Conservation (phyloP, 2,888 invertebrate species). For the Cremastinae sp. region DNA sequence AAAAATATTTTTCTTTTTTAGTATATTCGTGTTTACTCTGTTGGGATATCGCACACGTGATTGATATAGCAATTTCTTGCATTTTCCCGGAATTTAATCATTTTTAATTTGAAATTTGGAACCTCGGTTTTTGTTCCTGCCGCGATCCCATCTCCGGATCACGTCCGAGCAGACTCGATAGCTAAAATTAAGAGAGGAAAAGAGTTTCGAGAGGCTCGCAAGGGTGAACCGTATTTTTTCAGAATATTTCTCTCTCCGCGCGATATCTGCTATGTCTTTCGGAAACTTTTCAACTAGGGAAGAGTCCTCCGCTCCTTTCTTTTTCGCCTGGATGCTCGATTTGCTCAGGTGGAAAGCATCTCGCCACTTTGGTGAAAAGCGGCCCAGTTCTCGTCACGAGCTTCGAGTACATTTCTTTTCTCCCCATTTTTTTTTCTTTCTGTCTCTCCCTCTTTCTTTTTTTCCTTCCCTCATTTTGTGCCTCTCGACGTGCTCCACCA, state of each 20-base stretch:
- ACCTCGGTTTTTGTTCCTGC: too few species aligned
- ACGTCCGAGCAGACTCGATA: too few species aligned
- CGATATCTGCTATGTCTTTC: neutral
- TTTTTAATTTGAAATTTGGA: too few species aligned
- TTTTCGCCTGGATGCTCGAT: slow-evolving; percentile 61
- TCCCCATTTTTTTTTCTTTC: slow-evolving; percentile 2
- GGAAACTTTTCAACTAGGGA: slow-evolving; percentile 1
- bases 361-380: slow-evolving; percentile 56
- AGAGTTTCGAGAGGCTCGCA: neutral
- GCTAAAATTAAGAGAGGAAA: neutral
- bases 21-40: too few species aligned
- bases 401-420: slow-evolving; percentile 23
- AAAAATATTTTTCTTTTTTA: too few species aligned
- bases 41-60: too few species aligned
- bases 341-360: slow-evolving; percentile 63
- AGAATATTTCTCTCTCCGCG: slow-evolving; percentile 30
- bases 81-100: too few species aligned
- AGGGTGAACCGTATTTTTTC: slow-evolving; percentile 24
- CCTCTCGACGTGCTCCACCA: neutral
- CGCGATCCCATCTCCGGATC: too few species aligned
- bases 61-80: too few species aligned
- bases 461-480: slow-evolving; percentile 16
- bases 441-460: neutral
- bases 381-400: slow-evolving; percentile 12
- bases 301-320: slow-evolving; percentile 22